Base-by-base conservation (phyloP, 1,140 invertebrate genomes). In the Dinothrombium tinctorium region DNA sequence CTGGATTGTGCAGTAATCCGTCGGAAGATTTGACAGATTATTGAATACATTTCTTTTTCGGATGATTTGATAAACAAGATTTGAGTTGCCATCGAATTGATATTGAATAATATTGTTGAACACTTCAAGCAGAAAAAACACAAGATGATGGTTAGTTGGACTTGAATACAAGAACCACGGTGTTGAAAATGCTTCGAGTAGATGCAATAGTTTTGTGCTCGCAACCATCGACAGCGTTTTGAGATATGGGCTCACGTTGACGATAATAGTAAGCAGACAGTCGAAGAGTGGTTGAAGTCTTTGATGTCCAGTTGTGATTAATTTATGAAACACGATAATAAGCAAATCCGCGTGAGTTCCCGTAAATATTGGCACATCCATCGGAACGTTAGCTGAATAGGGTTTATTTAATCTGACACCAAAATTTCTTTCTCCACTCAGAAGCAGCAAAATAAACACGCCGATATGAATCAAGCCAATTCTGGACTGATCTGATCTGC, bases 51-150 rank as follows among this genome's bases (percentile, higher is more conserved):
- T 79, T 20, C 92, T 67, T 57, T 99, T 98, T 31, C 90, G 69
- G 50, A 99, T 98, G 45, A 99, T 96, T 4, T 89, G 96, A 60
- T 99, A 99, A 20, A 98, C 83, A 43, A 98, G 65, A 68, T 95
- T 96, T 14, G 86, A 86, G 58, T 99, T 98, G 0, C 90, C 92
- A 66, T 99, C 94, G 64, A 99, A 99, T 59, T 99, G 94, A 59
- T 99, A 99, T 64, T 98, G 92, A 51, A 99, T 96, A 48, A 99
- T 94, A 56, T 99, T 99, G 59, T 99, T 99, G 59, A 99, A 96
- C 52, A 96, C 90, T 67, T 99, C 94, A 23, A 99, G 65, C 19
- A 99, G 62, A 60, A 96, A 98, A 62, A 98, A 98, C 0, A 98
- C 83, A 35, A 98, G 67, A 62, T 98, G 89, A 63, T 99, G 87